These are phyloP conservation scores for Chaetophractus vellerosus DNA, from an alignment of 2,797 vertebrate species.

Conservation along the genomic window DNA sequence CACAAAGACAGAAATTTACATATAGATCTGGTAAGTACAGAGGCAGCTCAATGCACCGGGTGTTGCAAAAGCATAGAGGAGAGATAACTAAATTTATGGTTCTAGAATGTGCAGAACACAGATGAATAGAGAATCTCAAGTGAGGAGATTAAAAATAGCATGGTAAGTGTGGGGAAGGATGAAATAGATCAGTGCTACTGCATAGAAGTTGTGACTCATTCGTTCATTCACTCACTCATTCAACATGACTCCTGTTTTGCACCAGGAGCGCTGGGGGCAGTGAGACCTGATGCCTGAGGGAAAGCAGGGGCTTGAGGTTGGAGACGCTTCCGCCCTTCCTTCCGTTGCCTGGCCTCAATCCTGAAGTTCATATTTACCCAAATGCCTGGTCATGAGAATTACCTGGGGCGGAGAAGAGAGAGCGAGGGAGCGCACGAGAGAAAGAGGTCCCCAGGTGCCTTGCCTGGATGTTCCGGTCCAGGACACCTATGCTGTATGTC, in stretches of 20 bases:
- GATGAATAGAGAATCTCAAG: neutral
- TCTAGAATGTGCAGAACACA: neutral
- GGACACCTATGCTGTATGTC: neutral
- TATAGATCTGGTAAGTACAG: too few species aligned
- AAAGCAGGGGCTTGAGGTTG: neutral
- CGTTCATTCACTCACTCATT: too few species aligned
- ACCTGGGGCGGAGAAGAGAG: neutral
- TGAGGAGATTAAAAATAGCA: neutral
- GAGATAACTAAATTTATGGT: neutral
- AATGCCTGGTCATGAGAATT: neutral
- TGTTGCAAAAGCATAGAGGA: neutral
- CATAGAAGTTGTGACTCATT: accelerated
- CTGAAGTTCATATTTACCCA: accelerated
- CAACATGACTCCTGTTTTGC: too few species aligned
- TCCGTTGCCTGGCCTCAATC: neutral
- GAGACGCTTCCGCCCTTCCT: neutral
- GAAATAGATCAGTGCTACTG: neutral
- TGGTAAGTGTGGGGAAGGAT: accelerated
- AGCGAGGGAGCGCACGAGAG: too few species aligned
- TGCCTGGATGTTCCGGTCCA: neutral
- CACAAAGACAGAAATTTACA: accelerated
- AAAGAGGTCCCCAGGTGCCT: neutral
- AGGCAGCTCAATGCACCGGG: neutral
- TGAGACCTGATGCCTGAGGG: accelerated
- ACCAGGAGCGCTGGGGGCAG: too few species aligned